Percentiles rank a stretch among this genome's conserved stretches.
Conservation (phyloP, 2,113 vertebrate genomes). For the Varanus komodoensis region DNA sequence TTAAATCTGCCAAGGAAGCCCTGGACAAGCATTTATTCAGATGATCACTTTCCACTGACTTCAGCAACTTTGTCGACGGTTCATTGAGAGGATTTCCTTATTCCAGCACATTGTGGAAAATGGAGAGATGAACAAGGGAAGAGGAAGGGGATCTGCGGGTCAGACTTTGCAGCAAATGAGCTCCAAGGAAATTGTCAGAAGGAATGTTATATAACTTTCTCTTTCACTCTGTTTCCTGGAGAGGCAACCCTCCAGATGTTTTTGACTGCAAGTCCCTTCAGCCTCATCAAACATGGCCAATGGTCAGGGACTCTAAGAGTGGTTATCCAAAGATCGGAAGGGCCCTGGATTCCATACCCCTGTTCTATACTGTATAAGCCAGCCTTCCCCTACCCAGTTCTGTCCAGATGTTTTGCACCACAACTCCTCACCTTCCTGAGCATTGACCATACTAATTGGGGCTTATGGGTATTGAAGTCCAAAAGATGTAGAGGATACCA, state of each 20-base stretch:
- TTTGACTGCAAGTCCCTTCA: neutral
- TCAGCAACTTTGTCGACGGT: neutral
- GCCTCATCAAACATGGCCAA: neutral
- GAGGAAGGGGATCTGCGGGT: neutral
- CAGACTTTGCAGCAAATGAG: neutral
- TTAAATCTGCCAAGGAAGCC: neutral
- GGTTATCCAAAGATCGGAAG: neutral
- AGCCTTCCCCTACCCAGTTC: neutral
- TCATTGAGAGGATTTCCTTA: neutral
- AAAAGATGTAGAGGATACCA: neutral
- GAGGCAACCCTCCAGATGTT: neutral
- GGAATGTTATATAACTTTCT: neutral
- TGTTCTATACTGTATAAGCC: neutral
- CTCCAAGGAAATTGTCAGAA: neutral
- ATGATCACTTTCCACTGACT: neutral
- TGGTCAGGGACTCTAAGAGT: neutral
- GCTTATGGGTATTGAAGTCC: too few relatives aligned
- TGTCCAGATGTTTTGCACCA: neutral
- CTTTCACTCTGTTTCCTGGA: neutral
- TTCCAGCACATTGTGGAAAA: neutral
- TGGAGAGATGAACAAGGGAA: neutral
- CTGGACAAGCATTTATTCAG: neutral
- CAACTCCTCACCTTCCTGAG: neutral
- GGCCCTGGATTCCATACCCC: neutral
- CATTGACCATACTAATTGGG: too few relatives aligned